Evolutionary conservation across 2,797 vertebrate genomes (phyloP).

Genomic region (Cacajao melanocephalus): DNA sequence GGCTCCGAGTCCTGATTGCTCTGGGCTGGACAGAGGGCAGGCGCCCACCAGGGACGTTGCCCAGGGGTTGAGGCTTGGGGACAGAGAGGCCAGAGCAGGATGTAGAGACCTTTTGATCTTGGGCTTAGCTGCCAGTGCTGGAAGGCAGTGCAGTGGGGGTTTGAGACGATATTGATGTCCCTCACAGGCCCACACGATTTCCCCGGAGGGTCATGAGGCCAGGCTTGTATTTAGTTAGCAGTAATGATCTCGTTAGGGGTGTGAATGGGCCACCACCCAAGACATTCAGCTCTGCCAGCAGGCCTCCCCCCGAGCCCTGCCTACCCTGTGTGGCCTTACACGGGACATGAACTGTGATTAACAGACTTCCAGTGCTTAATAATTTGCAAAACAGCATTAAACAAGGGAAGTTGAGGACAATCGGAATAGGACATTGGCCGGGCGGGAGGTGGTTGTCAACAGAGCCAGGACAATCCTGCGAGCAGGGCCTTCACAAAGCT

Average conservation of each 20-base stretch:
- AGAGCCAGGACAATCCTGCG: conserved; percentile 90
- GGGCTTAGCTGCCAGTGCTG: conserved; percentile 92
- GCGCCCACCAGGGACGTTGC: conserved; percentile 84
- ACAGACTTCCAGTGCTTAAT: conserved; percentile 95
- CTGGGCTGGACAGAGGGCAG: conserved; percentile 58
- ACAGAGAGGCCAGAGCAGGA: conserved; percentile 90
- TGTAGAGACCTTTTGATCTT: conserved; percentile 92
- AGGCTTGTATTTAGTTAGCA: conserved; percentile 95
- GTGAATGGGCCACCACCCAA: conserved; percentile 93
- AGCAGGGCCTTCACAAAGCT: conserved; percentile 92
- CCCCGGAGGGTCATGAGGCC: conserved; percentile 91
- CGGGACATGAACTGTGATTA: conserved; percentile 94
- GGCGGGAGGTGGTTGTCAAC: conserved; percentile 91
- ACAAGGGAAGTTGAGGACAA: conserved; percentile 93
- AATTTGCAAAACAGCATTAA: conserved; percentile 96
- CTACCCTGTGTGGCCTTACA: conserved; percentile 94
- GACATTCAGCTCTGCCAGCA: conserved; percentile 91
- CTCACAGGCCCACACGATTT: conserved; percentile 89
- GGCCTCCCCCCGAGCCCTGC: conserved; percentile 88
- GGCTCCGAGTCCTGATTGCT: background rate
- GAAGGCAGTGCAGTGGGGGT: conserved; percentile 80
- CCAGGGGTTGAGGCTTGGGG: conserved; percentile 88
- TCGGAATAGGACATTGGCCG: conserved; percentile 87
- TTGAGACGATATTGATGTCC: conserved; percentile 88
- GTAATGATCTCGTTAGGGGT: conserved; percentile 94